Conservation (phyloP, 2,797 vertebrate genomes). For the Sebastes steindachneri region DNA sequence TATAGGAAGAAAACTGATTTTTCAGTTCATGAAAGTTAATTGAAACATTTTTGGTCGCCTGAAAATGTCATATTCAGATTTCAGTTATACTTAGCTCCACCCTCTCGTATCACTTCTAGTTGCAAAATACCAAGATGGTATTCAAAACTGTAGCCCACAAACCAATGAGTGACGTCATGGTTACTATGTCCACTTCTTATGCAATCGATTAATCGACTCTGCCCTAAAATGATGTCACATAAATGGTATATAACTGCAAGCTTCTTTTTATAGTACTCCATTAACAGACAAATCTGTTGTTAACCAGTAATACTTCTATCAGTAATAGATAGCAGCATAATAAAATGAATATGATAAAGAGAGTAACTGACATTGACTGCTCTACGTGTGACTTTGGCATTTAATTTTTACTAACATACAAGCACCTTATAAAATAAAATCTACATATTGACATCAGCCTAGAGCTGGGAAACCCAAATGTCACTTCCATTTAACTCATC, state of each 20-base stretch:
- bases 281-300: background rate
- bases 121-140: no score
- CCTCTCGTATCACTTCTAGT: no score
- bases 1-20: no score
- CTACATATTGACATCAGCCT: slow-evolving; percentile 30
- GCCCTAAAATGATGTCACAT: background rate
- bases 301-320: background rate
- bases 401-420: slow-evolving; percentile 12
- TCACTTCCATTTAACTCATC: slow-evolving; percentile 62
- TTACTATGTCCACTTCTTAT: background rate
- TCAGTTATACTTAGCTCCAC: no score
- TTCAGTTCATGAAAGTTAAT: no score
- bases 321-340: background rate
- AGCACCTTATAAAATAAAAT: slow-evolving; percentile 33
- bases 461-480: slow-evolving; percentile 37
- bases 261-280: background rate
- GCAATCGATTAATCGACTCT: background rate
- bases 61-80: no score
- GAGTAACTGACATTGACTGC: background rate
- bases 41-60: no score
- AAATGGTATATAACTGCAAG: background rate
- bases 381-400: background rate
- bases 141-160: no score
- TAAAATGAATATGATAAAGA: background rate
- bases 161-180: no score